Evolutionary conservation across 2,888 invertebrate species (phyloP).

Genomic region (Lydus trimaculatus): DNA sequence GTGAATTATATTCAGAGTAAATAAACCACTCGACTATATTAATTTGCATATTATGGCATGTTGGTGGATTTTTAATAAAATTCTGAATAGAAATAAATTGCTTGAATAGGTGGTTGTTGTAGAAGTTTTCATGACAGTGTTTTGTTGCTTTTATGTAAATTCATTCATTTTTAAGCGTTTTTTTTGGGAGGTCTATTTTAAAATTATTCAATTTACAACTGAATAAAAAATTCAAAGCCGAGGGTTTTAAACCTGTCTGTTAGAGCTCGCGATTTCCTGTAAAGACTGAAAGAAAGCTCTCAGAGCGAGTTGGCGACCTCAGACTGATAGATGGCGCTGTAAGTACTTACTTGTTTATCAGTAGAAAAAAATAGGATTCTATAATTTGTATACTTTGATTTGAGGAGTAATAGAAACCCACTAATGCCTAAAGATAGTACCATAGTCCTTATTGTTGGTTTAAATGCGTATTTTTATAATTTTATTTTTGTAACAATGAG

Average conservation of each 20-base stretch:
- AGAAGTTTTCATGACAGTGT: background rate
- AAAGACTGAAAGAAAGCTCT: background rate
- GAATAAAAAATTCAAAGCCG: background rate
- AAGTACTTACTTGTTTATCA: no score
- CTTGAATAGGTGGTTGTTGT: background rate
- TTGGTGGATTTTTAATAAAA: conserved; percentile 8
- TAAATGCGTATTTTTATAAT: no score
- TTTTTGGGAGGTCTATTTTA: background rate
- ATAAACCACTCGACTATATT: conserved; percentile 12
- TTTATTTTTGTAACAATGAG: no score
- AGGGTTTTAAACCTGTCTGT: background rate
- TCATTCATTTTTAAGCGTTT: background rate
- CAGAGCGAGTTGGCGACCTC: background rate
- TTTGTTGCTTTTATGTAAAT: background rate
- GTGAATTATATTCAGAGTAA: conserved; percentile 23
- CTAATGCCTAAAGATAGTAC: no score
- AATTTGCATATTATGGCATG: conserved; percentile 10
- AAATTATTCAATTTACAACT: background rate
- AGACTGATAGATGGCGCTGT: background rate
- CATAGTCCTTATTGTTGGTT: no score
- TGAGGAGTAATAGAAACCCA: background rate
- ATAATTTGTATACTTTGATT: background rate
- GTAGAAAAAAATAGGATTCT: background rate
- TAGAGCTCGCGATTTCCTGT: background rate
- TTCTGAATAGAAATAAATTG: background rate